Evolutionary conservation across 2,113 vertebrate species (phyloP).

Genomic region (Lepidiolamprologus cunningtoni): DNA sequence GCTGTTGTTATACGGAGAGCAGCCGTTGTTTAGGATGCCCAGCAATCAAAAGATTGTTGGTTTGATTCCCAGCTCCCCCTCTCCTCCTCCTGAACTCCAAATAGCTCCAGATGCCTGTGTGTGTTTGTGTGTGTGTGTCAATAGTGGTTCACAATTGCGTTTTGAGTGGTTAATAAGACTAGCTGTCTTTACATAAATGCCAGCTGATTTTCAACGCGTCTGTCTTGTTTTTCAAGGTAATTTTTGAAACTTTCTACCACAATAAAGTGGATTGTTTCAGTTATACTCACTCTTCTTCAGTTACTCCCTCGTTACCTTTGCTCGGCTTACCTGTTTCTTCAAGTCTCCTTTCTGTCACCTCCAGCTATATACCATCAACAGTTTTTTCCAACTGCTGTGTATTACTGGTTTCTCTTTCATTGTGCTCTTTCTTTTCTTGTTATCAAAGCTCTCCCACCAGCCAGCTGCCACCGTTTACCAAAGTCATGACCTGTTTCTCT

Average conservation of each 20-base stretch:
- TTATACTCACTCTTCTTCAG: not conserved
- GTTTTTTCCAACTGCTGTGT: not conserved
- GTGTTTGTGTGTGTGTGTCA: too few relatives aligned
- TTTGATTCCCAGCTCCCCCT: not conserved
- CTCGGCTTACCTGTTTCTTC: not conserved
- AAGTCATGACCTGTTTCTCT: not conserved
- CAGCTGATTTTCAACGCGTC: not conserved
- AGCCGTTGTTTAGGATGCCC: not conserved
- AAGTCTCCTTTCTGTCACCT: not conserved
- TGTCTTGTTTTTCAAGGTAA: not conserved
- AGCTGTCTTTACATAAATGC: not conserved
- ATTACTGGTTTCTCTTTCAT: constrained; percentile 11
- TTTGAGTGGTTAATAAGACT: not conserved
- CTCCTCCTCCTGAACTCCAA: not conserved
- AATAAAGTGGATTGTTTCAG: not conserved
- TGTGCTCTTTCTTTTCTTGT: constrained; percentile 40
- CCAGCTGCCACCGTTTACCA: constrained; percentile 42
- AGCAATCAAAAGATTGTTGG: not conserved
- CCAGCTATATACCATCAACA: not conserved
- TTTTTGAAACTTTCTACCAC: not conserved
- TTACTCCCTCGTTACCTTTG: not conserved
- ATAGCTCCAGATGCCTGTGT: rapidly evolving
- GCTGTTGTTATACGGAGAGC: not conserved
- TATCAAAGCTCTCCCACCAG: not conserved
- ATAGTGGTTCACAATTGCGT: rapidly evolving